Base-by-base conservation (phyloP, 2,888 invertebrate species). In the Oscheius sp. region DNA sequence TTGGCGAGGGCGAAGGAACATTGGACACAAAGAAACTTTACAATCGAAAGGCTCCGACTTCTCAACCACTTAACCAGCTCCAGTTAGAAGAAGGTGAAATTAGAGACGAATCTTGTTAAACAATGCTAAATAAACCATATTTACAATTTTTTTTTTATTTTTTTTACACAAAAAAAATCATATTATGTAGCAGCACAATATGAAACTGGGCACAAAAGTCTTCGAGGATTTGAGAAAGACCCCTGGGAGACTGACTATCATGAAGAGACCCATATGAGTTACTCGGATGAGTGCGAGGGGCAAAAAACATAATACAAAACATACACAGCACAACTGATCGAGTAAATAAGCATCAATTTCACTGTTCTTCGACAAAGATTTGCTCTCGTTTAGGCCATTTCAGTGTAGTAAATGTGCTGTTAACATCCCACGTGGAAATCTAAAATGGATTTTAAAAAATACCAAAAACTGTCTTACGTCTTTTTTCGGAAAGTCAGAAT, bases 331-430 rank as follows among this genome's bases (percentile, higher is more conserved):
- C 18, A 49, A 18, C n/a, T n/a, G 5, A 13, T n/a, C 18, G 3
- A 49, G 18, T 49, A 49, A 49, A 35, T 13, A 49, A 49, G 16
- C 5, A 49, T 7, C 3, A 18, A 3, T 49, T n/a, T 13, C 23
- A 55, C 25, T 55, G 55, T 59, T 59, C 35, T 59, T 59, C 41
- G 6, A 59, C 41, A 35, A 35, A 59, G 59, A 35, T 59, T 41
- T 59, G 59, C 91, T 96, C 96, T 92, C 96, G 95, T 69, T 95
- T 94, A 90, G 92, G 95, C 86, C 96, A 92, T 89, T 95, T 95
- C 84, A 95, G 91, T 84, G 93, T 93, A 89, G 92, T 92, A 84
- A 97, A 91, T 76, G 95, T 93, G 89, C 93, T 92, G 87, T 91
- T 92, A 58, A 91, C 91, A 90, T 95, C 93, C 90, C 94, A 91